Percentiles rank a stretch among this genome's conserved stretches.
phyloP scores from a whole-genome alignment of 2,113 vertebrate genomes.

The Melozone crissalis region DNA sequence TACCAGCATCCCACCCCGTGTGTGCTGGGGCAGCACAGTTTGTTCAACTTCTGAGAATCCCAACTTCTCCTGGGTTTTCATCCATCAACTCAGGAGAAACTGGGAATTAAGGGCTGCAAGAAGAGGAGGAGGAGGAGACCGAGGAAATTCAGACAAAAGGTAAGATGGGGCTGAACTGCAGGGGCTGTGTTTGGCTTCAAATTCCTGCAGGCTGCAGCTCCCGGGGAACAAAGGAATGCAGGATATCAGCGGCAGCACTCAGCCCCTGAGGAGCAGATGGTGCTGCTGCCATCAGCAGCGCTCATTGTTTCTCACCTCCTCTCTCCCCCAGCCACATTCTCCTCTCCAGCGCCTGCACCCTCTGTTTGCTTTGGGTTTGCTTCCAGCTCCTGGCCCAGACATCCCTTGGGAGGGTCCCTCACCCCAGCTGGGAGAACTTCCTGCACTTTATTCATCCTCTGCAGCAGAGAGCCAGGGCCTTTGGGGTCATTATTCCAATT shows the following conservation, averaged over 20 bases:
- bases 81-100: background rate
- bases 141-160: background rate
- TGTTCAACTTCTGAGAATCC: background rate
- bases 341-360: slow-evolving; percentile 17
- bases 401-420: background rate
- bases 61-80: background rate
- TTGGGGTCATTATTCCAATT: background rate
- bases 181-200: background rate
- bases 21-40: background rate
- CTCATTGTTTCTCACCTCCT: slow-evolving; percentile 50
- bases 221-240: slow-evolving; percentile 36
- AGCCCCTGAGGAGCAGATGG: background rate
- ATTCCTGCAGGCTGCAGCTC: background rate
- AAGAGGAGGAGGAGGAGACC: background rate
- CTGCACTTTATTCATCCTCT: background rate
- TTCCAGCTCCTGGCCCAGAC: background rate
- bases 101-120: background rate
- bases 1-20: background rate
- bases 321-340: too few relatives aligned
- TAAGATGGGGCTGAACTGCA: background rate
- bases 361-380: background rate
- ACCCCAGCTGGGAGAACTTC: slow-evolving; percentile 52
- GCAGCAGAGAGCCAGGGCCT: background rate
- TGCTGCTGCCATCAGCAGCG: slow-evolving; percentile 20
- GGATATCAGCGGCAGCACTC: background rate